These are phyloP conservation scores for Oligia latruncula DNA, from an alignment of 2,888 invertebrate species.

Conservation along the genomic window DNA sequence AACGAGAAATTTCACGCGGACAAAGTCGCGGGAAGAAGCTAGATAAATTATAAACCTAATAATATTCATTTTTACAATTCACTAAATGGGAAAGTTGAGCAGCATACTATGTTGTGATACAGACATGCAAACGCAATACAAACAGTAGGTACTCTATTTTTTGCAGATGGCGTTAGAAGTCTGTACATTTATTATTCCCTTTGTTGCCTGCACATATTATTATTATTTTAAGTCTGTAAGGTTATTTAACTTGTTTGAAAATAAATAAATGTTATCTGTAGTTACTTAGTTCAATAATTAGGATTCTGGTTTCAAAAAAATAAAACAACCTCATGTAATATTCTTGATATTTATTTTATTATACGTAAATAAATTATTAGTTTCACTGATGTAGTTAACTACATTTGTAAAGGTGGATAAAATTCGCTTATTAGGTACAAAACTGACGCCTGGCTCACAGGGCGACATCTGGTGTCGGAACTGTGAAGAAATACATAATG, in stretches of 20 bases:
- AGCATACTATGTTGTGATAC: too few relatives aligned
- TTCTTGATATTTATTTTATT: constrained; percentile 67
- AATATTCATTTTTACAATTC: too few relatives aligned
- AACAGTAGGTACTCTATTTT: not conserved
- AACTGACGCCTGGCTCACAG: constrained; percentile 42
- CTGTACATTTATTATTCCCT: not conserved
- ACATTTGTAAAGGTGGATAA: constrained; percentile 62
- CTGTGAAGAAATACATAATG: constrained; percentile 19
- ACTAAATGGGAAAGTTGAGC: too few relatives aligned
- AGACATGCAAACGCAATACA: not conserved
- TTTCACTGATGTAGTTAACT: constrained; percentile 67
- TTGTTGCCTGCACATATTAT: not conserved
- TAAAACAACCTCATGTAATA: constrained; percentile 48
- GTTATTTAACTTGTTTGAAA: too few relatives aligned
- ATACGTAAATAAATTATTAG: constrained; percentile 71
- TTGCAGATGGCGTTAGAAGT: not conserved
- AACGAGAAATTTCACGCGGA: too few relatives aligned
- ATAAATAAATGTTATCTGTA: too few relatives aligned
- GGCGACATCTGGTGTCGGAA: constrained; percentile 34
- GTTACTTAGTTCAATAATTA: not conserved
- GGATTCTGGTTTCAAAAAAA: constrained; percentile 1
- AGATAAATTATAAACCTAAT: too few relatives aligned
- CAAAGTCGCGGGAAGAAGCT: too few relatives aligned
- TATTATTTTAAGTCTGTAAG: not conserved
- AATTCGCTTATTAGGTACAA: constrained; percentile 64